Conservation (phyloP, 2,888 invertebrate genomes). For the Trissolcus brochymenae region DNA sequence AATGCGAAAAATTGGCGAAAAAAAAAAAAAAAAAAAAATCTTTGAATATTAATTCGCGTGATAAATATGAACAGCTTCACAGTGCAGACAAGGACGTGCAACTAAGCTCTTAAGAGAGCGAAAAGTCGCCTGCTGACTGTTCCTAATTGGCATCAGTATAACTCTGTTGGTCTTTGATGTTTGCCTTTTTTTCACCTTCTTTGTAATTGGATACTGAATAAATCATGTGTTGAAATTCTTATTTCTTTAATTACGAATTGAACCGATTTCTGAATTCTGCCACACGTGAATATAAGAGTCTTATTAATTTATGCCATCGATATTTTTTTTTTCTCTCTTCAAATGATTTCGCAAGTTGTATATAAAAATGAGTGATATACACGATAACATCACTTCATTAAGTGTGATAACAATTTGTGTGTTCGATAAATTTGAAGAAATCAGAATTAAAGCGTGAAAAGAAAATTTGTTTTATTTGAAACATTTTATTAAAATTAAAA, state of each 20-base stretch:
- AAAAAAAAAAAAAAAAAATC: slow-evolving; percentile 41
- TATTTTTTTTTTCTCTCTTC: too few relatives aligned
- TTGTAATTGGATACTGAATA: slow-evolving; percentile 64
- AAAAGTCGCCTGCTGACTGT: slow-evolving; percentile 58
- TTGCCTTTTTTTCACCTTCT: slow-evolving; percentile 62
- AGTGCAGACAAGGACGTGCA: slow-evolving; percentile 48
- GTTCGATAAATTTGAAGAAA: too few relatives aligned
- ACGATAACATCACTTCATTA: too few relatives aligned
- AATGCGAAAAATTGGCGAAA: slow-evolving; percentile 37
- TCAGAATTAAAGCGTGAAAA: too few relatives aligned
- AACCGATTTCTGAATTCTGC: too few relatives aligned
- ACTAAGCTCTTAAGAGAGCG: slow-evolving; percentile 44
- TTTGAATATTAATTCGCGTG: slow-evolving; percentile 60
- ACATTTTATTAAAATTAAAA: too few relatives aligned
- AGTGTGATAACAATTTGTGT: too few relatives aligned
- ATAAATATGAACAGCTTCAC: slow-evolving; percentile 56
- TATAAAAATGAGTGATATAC: too few relatives aligned
- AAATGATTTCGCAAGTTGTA: too few relatives aligned
- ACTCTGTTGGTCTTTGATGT: slow-evolving; percentile 70
- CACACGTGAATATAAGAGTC: slow-evolving; percentile 10
- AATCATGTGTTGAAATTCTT: slow-evolving; percentile 67
- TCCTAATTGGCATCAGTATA: slow-evolving; percentile 67
- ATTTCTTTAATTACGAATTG: slow-evolving; percentile 60
- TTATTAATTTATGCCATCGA: not conserved
- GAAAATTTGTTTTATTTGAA: too few relatives aligned